Percentiles rank a stretch among this genome's conserved stretches.
Evolutionary conservation across 1,140 invertebrate species (phyloP).

Genomic region (Pseudomyrmex flavicornis): DNA sequence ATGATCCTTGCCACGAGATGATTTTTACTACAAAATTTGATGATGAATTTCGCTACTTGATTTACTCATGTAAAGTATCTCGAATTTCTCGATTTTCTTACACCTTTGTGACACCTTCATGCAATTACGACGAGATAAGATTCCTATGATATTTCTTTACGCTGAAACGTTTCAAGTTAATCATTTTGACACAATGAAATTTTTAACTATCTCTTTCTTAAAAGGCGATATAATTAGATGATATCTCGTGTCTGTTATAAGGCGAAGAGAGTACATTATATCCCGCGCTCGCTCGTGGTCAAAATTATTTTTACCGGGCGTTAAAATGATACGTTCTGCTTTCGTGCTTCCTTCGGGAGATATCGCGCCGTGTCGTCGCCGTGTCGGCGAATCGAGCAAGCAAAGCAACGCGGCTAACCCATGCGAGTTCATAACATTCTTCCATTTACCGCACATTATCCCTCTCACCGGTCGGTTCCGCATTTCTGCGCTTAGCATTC

Average conservation of each 20-base stretch:
- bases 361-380: conserved; percentile 15
- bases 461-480: conserved; percentile 41
- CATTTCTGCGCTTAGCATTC: conserved; percentile 57
- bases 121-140: background rate
- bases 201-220: background rate
- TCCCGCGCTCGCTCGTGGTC: background rate
- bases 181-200: conserved; percentile 32
- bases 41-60: background rate
- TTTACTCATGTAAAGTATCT: background rate
- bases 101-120: too few species aligned
- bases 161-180: conserved; percentile 19
- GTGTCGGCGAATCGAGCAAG: background rate
- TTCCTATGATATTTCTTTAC: background rate
- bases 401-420: conserved; percentile 23
- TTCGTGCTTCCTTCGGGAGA: conserved; percentile 20
- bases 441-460: conserved; percentile 55
- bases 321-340: conserved; percentile 46
- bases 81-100: background rate
- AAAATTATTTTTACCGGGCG: conserved; percentile 42
- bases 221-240: conserved; percentile 31
- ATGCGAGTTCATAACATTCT: conserved; percentile 54
- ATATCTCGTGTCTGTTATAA: conserved; percentile 39
- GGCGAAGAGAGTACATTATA: conserved; percentile 14
- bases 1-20: too few species aligned
- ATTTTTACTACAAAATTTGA: too few species aligned